Evolutionary conservation across 2,797 vertebrate species (phyloP).

Genomic region (Glossophaga mutica): DNA sequence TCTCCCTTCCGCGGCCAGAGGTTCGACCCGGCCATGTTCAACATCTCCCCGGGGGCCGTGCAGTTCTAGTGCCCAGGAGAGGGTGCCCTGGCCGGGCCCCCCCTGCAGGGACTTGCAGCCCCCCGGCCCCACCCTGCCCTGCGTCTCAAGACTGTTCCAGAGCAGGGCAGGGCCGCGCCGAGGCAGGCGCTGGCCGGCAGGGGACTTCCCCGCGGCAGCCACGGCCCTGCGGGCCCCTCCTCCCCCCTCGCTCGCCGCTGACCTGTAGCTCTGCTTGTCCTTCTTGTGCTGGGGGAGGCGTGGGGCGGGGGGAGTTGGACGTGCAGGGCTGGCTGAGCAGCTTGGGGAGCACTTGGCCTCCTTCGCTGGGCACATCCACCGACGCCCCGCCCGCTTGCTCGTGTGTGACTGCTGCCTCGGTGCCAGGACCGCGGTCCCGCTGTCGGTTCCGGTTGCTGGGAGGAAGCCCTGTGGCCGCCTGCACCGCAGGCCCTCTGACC

Average conservation of each 20-base stretch:
- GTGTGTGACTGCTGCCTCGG: neutral
- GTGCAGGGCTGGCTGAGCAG: neutral
- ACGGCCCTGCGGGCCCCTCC: slow-evolving; percentile 32
- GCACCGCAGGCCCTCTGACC: neutral
- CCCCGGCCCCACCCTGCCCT: neutral
- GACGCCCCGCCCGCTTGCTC: neutral
- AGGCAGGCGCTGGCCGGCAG: slow-evolving; percentile 5
- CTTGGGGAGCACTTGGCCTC: neutral
- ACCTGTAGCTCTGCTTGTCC: slow-evolving; percentile 37
- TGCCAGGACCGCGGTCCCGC: neutral
- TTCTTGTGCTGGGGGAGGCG: neutral
- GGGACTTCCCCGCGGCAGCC: slow-evolving; percentile 46
- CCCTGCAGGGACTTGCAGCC: slow-evolving; percentile 11
- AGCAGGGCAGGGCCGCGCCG: neutral
- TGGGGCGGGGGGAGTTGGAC: neutral
- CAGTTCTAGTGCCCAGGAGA: slow-evolving; percentile 89
- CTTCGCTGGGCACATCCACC: neutral
- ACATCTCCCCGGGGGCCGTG: slow-evolving; percentile 94
- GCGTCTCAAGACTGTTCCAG: neutral
- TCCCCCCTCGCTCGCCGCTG: neutral
- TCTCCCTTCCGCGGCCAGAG: slow-evolving; percentile 96
- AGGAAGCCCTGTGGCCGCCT: neutral
- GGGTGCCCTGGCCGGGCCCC: neutral
- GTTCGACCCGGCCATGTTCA: slow-evolving; percentile 97
- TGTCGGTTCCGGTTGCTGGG: neutral